These are phyloP conservation scores for Troglohyphantes excavatus DNA, from an alignment of 2,888 invertebrate species.

Conservation along the genomic window DNA sequence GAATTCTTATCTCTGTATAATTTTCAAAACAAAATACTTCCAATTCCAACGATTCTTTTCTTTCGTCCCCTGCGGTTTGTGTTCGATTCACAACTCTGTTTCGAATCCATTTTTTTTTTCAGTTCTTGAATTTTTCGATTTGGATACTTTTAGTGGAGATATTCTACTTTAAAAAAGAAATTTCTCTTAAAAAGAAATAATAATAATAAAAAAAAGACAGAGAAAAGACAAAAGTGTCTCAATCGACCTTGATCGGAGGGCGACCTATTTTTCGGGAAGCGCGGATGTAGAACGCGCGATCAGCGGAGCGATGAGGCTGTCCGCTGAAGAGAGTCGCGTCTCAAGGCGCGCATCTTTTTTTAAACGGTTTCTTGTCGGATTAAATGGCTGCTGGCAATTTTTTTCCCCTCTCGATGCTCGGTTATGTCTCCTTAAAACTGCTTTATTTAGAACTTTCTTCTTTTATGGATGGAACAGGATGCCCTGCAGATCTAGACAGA, in stretches of 20 bases:
- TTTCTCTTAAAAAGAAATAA: neutral
- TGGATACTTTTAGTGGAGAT: too few relatives aligned
- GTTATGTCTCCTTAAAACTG: neutral
- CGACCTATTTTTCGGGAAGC: constrained; percentile 63
- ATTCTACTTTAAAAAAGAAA: neutral
- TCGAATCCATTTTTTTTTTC: too few relatives aligned
- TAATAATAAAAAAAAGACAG: neutral
- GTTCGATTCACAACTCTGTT: too few relatives aligned
- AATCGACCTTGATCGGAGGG: constrained; percentile 66
- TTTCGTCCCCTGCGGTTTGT: too few relatives aligned
- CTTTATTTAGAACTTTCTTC: constrained; percentile 23
- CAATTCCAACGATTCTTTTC: too few relatives aligned
- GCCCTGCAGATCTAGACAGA: neutral
- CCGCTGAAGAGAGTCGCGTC: constrained; percentile 14
- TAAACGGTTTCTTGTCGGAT: constrained; percentile 4
- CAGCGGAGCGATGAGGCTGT: constrained; percentile 55
- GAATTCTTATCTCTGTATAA: too few relatives aligned
- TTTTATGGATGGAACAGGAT: neutral
- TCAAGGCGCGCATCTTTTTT: constrained; percentile 22
- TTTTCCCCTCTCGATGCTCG: neutral
- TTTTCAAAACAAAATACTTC: too few relatives aligned
- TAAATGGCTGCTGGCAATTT: neutral
- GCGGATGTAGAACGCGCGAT: constrained; percentile 59
- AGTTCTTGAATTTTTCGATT: too few relatives aligned
- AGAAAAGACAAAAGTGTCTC: constrained; percentile 46